Conservation (phyloP, 2,888 invertebrate species). For the Cryptocephalus moraei region DNA sequence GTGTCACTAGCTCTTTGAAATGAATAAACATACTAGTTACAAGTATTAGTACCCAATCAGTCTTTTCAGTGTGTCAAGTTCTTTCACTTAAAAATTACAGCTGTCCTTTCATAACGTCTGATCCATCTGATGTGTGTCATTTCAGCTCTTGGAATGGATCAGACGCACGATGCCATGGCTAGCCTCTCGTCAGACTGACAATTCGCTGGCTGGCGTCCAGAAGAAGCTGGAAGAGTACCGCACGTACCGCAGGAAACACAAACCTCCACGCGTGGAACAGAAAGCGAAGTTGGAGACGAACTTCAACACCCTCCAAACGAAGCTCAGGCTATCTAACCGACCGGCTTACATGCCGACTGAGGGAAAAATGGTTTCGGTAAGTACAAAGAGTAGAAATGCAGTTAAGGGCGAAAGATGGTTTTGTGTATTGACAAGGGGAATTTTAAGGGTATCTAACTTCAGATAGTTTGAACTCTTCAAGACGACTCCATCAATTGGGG, state of each 20-base stretch:
- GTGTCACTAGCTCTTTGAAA: too few species aligned
- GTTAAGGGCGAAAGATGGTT: too few species aligned
- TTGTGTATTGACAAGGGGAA: too few species aligned
- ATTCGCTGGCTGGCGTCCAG: constrained; percentile 93
- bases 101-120: too few species aligned
- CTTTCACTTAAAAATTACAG: too few species aligned
- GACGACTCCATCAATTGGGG: too few species aligned
- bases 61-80: too few species aligned
- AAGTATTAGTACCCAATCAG: too few species aligned
- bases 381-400: constrained; percentile 29
- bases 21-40: too few species aligned
- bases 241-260: constrained; percentile 96
- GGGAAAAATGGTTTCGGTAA: constrained; percentile 94
- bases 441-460: too few species aligned
- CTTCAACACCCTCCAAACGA: constrained; percentile 99
- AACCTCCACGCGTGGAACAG: constrained; percentile 98
- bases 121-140: too few species aligned
- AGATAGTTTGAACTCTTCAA: too few species aligned
- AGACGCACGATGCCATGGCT: constrained; percentile 97
- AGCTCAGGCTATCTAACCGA: constrained; percentile 93
- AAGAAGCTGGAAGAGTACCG: constrained; percentile 98
- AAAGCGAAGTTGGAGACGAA: constrained; percentile 98
- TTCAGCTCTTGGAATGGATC: constrained; percentile 94
- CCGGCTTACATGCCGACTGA: constrained; percentile 99
- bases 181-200: constrained; percentile 92